Conservation (phyloP, 2,888 invertebrate species). For the Xestia sexstrigata region DNA sequence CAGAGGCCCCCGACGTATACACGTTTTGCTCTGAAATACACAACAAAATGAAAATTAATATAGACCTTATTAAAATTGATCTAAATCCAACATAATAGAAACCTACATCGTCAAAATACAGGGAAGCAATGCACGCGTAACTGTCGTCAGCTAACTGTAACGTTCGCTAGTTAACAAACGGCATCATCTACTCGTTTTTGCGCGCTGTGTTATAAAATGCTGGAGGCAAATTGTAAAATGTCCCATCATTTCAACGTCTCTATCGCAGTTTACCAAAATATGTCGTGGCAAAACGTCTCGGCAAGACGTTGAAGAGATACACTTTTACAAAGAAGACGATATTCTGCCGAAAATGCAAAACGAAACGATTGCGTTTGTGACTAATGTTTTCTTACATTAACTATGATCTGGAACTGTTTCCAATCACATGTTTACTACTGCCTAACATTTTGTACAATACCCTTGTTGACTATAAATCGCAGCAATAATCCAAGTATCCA, state of each 20-base stretch:
- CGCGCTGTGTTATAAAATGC: neutral
- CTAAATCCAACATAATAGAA: neutral
- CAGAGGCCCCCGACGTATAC: slow-evolving; percentile 97
- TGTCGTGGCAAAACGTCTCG: neutral
- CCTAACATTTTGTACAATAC: neutral
- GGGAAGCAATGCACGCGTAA: neutral
- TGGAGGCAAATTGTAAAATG: neutral
- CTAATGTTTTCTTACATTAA: neutral
- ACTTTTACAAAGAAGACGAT: neutral
- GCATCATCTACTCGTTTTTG: neutral
- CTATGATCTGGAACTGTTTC: neutral
- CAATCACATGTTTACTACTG: neutral
- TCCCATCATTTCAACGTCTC: neutral
- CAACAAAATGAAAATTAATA: neutral
- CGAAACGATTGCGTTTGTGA: neutral
- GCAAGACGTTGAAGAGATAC: neutral
- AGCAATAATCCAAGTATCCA: no score
- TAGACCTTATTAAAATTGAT: no score
- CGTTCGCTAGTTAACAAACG: neutral
- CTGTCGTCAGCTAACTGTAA: neutral
- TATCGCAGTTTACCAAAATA: neutral
- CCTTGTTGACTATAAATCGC: neutral
- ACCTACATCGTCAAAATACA: neutral
- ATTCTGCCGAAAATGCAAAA: neutral
- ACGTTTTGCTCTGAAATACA: slow-evolving; percentile 93